These are phyloP conservation scores for Listrodromus nycthemerus DNA, from an alignment of 2,888 invertebrate genomes.

Conservation along the genomic window DNA sequence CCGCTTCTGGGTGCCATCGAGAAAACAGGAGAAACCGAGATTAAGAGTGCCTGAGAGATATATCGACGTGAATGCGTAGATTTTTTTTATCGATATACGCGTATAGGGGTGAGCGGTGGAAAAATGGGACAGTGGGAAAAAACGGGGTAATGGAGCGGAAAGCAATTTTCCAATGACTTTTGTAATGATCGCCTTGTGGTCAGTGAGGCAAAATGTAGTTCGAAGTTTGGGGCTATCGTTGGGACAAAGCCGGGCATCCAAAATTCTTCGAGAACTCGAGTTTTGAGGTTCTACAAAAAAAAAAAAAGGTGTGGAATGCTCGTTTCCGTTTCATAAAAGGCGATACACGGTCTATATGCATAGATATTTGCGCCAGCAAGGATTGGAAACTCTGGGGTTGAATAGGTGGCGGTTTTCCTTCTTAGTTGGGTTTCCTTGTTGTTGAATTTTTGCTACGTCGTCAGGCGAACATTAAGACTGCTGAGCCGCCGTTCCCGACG, in stretches of 20 bases:
- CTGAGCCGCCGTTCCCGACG: conserved; percentile 22
- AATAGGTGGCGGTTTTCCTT: conserved; percentile 26
- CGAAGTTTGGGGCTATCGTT: too few species aligned
- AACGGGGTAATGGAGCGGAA: too few species aligned
- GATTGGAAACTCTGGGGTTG: background rate
- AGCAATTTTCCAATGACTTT: too few species aligned
- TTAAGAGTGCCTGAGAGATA: conserved; percentile 33
- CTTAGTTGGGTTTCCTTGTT: conserved; percentile 56
- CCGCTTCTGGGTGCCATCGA: conserved; percentile 27
- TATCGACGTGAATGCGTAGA: background rate
- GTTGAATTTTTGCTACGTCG: conserved; percentile 30
- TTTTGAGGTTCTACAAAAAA: too few species aligned
- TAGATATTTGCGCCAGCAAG: background rate
- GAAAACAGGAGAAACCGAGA: conserved; percentile 49
- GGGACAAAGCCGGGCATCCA: too few species aligned
- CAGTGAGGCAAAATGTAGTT: too few species aligned
- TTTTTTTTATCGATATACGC: too few species aligned
- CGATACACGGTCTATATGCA: background rate
- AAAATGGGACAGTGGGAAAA: too few species aligned
- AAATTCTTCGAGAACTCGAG: too few species aligned
- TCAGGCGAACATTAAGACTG: background rate
- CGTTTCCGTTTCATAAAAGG: too few species aligned
- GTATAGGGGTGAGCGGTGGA: too few species aligned
- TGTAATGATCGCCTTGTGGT: too few species aligned
- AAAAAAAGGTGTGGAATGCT: background rate